Conservation (phyloP, 2,797 vertebrate genomes). For the Nannoperca obscura region DNA sequence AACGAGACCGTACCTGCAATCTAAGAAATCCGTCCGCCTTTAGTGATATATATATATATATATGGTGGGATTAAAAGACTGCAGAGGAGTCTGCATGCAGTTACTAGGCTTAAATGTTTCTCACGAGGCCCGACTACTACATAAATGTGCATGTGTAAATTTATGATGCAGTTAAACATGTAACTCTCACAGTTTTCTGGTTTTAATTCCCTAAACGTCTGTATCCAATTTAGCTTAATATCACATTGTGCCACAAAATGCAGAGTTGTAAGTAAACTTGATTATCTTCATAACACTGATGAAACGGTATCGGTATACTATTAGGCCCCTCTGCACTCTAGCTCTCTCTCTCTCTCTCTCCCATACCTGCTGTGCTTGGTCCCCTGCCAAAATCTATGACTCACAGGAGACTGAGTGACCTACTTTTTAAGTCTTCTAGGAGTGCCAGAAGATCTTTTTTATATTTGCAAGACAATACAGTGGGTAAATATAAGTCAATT, state of each 20-base stretch:
- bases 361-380: slow-evolving; percentile 84
- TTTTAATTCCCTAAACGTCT: slow-evolving; percentile 50
- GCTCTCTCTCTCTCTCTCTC: slow-evolving; percentile 60
- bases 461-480: slow-evolving; percentile 76
- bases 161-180: slow-evolving; percentile 43
- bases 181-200: slow-evolving; percentile 29
- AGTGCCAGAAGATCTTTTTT: slow-evolving; percentile 81
- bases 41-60: slow-evolving; percentile 42
- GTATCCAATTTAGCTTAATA: slow-evolving; percentile 44
- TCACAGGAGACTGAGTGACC: slow-evolving; percentile 87
- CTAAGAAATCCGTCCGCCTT: slow-evolving; percentile 47
- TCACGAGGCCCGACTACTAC: slow-evolving; percentile 38
- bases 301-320: slow-evolving; percentile 62
- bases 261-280: slow-evolving; percentile 41
- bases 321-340: slow-evolving; percentile 58
- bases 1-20: slow-evolving; percentile 63
- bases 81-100: slow-evolving; percentile 44
- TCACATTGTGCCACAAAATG: slow-evolving; percentile 39
- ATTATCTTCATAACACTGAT: slow-evolving; percentile 56
- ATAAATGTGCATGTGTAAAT: slow-evolving; percentile 30
- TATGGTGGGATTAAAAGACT: slow-evolving; percentile 53
- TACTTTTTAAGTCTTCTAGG: slow-evolving; percentile 84
- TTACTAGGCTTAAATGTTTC: slow-evolving; percentile 34
- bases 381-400: slow-evolving; percentile 84
- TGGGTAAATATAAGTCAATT: slow-evolving; percentile 82